Evolutionary conservation across 2,888 invertebrate genomes (phyloP).

Genomic region (Hirudinaria manillensis): DNA sequence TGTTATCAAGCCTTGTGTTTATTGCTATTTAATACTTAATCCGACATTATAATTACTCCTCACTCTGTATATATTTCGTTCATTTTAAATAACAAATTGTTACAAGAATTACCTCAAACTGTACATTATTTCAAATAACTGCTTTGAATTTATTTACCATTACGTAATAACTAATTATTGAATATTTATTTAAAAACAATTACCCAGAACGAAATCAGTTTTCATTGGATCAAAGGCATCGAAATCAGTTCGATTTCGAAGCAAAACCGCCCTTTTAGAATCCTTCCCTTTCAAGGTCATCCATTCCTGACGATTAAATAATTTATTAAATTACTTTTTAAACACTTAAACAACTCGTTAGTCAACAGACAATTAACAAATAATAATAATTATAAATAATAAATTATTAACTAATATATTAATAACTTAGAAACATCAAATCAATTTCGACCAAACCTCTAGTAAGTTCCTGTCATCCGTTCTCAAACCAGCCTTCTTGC

Average conservation of each 20-base stretch:
- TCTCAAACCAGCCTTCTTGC: constrained; percentile 25
- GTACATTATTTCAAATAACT: too few relatives aligned
- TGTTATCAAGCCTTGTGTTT: too few relatives aligned
- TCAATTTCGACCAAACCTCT: constrained; percentile 26
- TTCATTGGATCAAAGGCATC: constrained; percentile 25
- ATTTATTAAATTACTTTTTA: neutral
- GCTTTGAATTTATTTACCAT: too few relatives aligned
- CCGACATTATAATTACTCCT: too few relatives aligned
- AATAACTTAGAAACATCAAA: constrained; percentile 25
- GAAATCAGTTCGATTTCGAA: constrained; percentile 29
- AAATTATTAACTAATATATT: neutral
- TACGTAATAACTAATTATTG: too few relatives aligned
- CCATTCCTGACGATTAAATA: constrained; percentile 32
- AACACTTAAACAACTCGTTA: neutral
- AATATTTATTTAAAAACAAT: neutral
- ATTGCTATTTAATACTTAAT: too few relatives aligned
- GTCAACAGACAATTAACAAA: too few relatives aligned
- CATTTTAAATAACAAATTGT: too few relatives aligned
- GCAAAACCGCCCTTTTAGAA: neutral
- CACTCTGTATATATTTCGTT: too few relatives aligned
- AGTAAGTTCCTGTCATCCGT: constrained; percentile 36
- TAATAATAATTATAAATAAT: too few relatives aligned
- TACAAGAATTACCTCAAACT: too few relatives aligned
- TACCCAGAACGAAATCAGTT: constrained; percentile 33
- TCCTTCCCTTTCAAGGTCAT: constrained; percentile 7